Evolutionary conservation across 2,113 vertebrate species (phyloP).

Genomic region (Scomber japonicus): DNA sequence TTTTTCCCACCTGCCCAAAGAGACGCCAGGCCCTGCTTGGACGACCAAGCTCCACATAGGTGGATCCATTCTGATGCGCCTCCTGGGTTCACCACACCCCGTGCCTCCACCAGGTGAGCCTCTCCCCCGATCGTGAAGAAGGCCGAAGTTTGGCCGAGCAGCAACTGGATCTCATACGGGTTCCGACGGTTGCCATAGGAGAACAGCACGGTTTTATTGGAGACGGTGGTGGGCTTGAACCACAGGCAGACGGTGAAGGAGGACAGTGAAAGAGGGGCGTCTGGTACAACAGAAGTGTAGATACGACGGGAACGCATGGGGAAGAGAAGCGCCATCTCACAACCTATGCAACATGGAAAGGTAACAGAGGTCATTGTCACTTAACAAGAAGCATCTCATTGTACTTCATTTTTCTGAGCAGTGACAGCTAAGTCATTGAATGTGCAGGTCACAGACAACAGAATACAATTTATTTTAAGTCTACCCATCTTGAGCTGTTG

Average conservation of each 20-base stretch:
- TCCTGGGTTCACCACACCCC: constrained; percentile 61
- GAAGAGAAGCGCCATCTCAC: constrained; percentile 92
- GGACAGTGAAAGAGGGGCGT: constrained; percentile 78
- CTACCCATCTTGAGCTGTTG: no score
- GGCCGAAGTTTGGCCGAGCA: constrained; percentile 81
- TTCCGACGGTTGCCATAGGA: constrained; percentile 93
- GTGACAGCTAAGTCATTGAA: no score
- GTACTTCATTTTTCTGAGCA: no score
- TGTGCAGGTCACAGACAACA: no score
- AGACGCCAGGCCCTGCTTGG: constrained; percentile 81
- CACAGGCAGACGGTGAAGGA: constrained; percentile 92
- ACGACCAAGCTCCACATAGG: constrained; percentile 91
- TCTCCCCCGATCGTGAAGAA: constrained; percentile 86
- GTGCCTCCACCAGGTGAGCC: constrained; percentile 83
- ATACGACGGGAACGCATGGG: constrained; percentile 95
- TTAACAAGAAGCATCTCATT: neutral
- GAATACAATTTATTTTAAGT: no score
- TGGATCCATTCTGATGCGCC: constrained; percentile 86
- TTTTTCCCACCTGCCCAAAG: constrained; percentile 89
- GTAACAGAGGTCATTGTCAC: neutral
- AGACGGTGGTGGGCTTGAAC: constrained; percentile 88
- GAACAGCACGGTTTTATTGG: constrained; percentile 93
- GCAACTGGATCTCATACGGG: constrained; percentile 93
- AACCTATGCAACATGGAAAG: constrained; percentile 82
- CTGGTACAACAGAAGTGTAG: constrained; percentile 87